Conservation (phyloP, 2,113 vertebrate species). For the Gambusia affinis region DNA sequence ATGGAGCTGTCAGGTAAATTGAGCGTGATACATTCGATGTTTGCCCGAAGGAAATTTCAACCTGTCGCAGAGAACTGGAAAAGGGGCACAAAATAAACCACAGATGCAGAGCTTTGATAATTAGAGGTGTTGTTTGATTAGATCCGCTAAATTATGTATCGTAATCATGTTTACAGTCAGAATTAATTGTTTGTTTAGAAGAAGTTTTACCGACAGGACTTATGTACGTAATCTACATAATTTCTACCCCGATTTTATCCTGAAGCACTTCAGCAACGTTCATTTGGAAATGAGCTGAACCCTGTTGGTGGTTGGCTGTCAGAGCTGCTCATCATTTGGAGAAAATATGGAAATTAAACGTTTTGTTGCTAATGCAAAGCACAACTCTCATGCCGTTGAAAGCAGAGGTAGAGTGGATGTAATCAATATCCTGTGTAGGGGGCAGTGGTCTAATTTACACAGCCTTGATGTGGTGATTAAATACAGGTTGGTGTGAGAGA, state of each 20-base stretch:
- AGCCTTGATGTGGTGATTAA: conserved; percentile 19
- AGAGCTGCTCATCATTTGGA: conserved; percentile 33
- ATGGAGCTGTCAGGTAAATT: conserved; percentile 50
- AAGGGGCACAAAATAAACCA: conserved; percentile 40
- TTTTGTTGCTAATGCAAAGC: conserved; percentile 11
- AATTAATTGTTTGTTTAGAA: conserved; percentile 78
- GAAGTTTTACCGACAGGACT: conserved; percentile 72
- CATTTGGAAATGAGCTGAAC: conserved; percentile 28
- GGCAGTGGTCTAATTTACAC: conserved; percentile 15
- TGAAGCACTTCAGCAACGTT: conserved; percentile 27
- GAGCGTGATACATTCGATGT: conserved; percentile 55
- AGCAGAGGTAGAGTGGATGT: conserved; percentile 12
- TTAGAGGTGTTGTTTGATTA: conserved; percentile 75
- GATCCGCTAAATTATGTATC: conserved; percentile 69
- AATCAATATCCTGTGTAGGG: conserved; percentile 15
- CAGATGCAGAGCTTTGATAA: conserved; percentile 71
- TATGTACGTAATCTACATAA: conserved; percentile 74
- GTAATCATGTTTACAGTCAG: conserved; percentile 77
- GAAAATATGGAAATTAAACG: conserved; percentile 19
- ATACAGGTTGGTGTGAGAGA: conserved; percentile 21
- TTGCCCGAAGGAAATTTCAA: conserved; percentile 53
- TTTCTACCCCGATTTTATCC: conserved; percentile 58
- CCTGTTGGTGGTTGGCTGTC: conserved; percentile 20
- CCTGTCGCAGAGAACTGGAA: conserved; percentile 35
- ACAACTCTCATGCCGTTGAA: conserved; percentile 7